Conservation (phyloP, 2,888 invertebrate genomes). For the Cybosia mesomella region DNA sequence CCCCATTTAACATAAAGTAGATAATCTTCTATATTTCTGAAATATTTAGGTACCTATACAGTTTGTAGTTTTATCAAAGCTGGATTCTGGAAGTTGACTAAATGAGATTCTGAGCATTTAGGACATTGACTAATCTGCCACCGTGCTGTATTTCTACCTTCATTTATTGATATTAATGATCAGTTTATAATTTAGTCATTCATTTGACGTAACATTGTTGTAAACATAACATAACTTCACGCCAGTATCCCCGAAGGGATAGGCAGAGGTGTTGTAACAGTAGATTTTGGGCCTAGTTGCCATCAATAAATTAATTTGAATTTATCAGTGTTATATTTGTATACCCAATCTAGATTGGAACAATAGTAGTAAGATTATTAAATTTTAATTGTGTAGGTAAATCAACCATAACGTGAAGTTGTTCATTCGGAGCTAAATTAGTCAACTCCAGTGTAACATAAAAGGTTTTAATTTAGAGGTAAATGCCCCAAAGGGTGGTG, state of each 20-base stretch:
- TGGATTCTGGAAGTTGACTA: too few species aligned
- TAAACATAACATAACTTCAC: too few species aligned
- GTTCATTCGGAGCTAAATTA: constrained; percentile 49
- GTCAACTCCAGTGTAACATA: constrained; percentile 46
- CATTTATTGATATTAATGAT: too few species aligned
- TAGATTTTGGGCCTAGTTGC: too few species aligned
- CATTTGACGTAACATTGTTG: too few species aligned
- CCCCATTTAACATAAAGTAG: constrained; percentile 46
- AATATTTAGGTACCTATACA: too few species aligned
- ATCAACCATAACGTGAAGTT: constrained; percentile 25
- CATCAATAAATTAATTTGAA: too few species aligned
- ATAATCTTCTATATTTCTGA: background rate
- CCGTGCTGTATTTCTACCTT: background rate
- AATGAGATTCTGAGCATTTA: background rate
- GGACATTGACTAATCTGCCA: background rate
- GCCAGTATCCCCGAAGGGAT: too few species aligned
- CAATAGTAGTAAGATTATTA: background rate
- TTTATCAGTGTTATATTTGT: background rate
- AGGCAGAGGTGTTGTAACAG: too few species aligned
- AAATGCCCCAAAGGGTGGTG: constrained; percentile 35
- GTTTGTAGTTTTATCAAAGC: background rate
- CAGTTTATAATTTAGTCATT: too few species aligned
- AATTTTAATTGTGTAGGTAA: background rate
- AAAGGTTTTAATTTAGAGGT: constrained; percentile 40
- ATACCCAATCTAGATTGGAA: background rate